These are phyloP conservation scores for Pangasianodon gigas DNA, from an alignment of 2,113 vertebrate species.

Conservation along the genomic window DNA sequence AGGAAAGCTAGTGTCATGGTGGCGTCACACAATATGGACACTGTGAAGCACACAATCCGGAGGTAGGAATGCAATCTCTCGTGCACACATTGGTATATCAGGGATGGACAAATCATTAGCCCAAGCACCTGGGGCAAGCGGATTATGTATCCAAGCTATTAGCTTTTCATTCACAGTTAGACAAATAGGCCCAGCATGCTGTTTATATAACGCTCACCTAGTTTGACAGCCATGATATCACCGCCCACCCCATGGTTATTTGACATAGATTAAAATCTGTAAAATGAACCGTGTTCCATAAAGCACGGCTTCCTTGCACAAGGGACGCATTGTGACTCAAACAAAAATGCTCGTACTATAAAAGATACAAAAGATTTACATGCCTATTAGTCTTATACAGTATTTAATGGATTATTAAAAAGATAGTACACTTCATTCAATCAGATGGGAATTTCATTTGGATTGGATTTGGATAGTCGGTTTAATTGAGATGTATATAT, in stretches of 20 bases:
- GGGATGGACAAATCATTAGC: background rate
- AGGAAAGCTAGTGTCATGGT: constrained; percentile 85
- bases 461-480: too few species aligned
- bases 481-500: too few species aligned
- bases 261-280: background rate
- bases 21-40: constrained; percentile 90
- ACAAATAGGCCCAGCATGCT: background rate
- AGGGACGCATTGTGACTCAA: background rate
- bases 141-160: background rate
- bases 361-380: background rate
- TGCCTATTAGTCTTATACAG: background rate
- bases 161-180: background rate
- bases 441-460: too few species aligned
- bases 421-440: background rate
- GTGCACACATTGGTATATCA: background rate
- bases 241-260: background rate
- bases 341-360: background rate
- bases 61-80: constrained; percentile 69
- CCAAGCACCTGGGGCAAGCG: background rate
- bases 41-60: constrained; percentile 79
- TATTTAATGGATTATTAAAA: background rate
- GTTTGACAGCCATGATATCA: background rate
- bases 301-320: background rate
- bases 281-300: background rate
- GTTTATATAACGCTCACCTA: background rate